Conservation (phyloP, 23 tunicate species). For the Halocynthia roretzi region DNA sequence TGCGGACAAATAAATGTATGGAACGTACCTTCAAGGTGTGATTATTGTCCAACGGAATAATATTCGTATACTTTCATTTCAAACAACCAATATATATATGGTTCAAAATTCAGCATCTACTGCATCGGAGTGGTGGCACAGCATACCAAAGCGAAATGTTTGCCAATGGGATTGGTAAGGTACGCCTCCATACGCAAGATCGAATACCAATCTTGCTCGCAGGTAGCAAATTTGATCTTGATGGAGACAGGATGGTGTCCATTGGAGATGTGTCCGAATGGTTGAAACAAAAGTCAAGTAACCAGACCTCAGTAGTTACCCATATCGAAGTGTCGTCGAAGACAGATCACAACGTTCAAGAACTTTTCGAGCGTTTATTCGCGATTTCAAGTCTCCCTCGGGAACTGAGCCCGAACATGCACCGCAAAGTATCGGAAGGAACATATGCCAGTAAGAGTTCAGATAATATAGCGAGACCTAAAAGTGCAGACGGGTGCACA, state of each 20-base stretch:
- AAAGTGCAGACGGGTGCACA: too few species aligned
- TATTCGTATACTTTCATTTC: background rate
- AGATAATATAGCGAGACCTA: too few species aligned
- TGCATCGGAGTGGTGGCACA: background rate
- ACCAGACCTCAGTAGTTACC: slow-evolving; percentile 3
- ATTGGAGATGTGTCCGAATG: slow-evolving; percentile 23
- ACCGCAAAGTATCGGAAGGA: slow-evolving; percentile 56
- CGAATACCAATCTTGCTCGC: slow-evolving; percentile 46
- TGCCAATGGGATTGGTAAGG: background rate
- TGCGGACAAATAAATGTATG: slow-evolving; percentile 12
- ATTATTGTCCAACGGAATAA: background rate
- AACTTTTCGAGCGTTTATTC: slow-evolving; percentile 46
- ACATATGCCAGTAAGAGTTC: slow-evolving; percentile 6
- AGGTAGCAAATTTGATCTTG: slow-evolving; percentile 53
- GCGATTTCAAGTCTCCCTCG: slow-evolving; percentile 45
- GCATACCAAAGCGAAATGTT: background rate
- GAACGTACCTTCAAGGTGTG: slow-evolving; percentile 18
- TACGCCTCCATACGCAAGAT: background rate
- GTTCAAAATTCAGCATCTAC: slow-evolving; percentile 2
- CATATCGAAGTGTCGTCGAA: slow-evolving; percentile 61
- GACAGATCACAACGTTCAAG: slow-evolving; percentile 45
- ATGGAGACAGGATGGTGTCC: slow-evolving; percentile 13
- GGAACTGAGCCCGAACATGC: slow-evolving; percentile 80
- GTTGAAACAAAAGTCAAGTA: slow-evolving; percentile 10
- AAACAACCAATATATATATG: background rate